phyloP scores from a whole-genome alignment of 1,140 invertebrate genomes.

The Dreissena rostriformis region DNA sequence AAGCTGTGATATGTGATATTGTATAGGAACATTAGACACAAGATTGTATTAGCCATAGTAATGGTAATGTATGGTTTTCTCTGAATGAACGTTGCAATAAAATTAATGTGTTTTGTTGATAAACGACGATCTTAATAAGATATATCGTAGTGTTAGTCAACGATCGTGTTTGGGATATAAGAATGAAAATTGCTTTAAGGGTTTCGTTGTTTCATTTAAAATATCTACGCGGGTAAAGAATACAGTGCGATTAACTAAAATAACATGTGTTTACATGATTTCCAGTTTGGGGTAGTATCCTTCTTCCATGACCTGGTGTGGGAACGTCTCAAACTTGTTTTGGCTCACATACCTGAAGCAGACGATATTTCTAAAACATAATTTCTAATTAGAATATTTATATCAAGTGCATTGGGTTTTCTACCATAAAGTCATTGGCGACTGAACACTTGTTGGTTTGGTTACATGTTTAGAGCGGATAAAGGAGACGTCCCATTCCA shows the following conservation, averaged over 20 bases:
- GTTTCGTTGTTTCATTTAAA: not conserved
- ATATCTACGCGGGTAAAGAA: not conserved
- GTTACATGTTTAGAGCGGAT: no score
- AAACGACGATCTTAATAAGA: not conserved
- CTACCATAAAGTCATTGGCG: no score
- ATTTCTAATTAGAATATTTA: no score
- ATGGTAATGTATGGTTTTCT: not conserved
- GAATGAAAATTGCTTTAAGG: not conserved
- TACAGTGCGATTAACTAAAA: not conserved
- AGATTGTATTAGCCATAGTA: not conserved
- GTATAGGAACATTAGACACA: not conserved
- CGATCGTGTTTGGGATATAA: no score
- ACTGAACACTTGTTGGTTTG: no score
- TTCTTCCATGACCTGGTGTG: constrained; percentile 46
- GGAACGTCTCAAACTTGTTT: constrained; percentile 35
- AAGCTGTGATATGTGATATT: not conserved
- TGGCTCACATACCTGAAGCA: constrained; percentile 35
- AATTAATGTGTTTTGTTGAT: not conserved
- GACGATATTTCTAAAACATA: no score
- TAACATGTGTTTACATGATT: constrained; percentile 28
- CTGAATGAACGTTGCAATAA: not conserved
- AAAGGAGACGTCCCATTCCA: no score
- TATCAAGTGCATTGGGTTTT: no score
- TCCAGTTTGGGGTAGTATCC: constrained; percentile 51
- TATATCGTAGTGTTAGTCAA: not conserved